Base-by-base conservation (phyloP, 1,140 invertebrate species). In the Geopemphigus sp. region DNA sequence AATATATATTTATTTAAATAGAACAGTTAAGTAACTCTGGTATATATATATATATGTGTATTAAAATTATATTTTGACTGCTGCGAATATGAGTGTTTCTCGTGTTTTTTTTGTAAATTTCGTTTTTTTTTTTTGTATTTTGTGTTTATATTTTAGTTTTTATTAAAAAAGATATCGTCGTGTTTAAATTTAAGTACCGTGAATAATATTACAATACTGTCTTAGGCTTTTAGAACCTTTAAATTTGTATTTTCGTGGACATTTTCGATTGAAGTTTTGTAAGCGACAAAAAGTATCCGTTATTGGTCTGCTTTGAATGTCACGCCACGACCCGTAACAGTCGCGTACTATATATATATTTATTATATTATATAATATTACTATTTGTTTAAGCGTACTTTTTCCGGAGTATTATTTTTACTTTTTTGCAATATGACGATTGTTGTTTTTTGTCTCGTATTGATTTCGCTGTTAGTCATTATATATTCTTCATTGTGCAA, bases 401-500 rank as follows among this genome's bases (percentile, higher is more conserved):
- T 61, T 63, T 53, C 15, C 45, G 50, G 45, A 63, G 22, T 78
- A 63, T 78, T 78, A 50, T 63, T 63, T 8, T 50, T 50, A 50
- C 12, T 50, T 8, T 50, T n/a, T 78, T 78, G 8, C 8, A 45
- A 22, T 72, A 63, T 45, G 39, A 78, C 22, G 5, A 68, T 57
- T 57, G 32, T 57, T 57, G 22, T 61, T 61, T 78, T n/a, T 78
- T 74, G 15, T 76, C n/a, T 76, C 29, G 32, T 74, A 74, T 59
- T 59, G n/a, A 76, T 56, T 63, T 78, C 17, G 32, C 57, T 50
- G 32, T 78, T 78, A 78, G 74, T 78, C 74, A 63, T 78, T 4
- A 39, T 39, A 39, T 78, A 78, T 63, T 61, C 74, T 63, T 78
- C 57, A 74, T 78, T 61, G 74, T 78, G 74, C 74, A 78, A 78